Evolutionary conservation across 2,888 invertebrate genomes (phyloP).

Genomic region (Coleophora deauratella): DNA sequence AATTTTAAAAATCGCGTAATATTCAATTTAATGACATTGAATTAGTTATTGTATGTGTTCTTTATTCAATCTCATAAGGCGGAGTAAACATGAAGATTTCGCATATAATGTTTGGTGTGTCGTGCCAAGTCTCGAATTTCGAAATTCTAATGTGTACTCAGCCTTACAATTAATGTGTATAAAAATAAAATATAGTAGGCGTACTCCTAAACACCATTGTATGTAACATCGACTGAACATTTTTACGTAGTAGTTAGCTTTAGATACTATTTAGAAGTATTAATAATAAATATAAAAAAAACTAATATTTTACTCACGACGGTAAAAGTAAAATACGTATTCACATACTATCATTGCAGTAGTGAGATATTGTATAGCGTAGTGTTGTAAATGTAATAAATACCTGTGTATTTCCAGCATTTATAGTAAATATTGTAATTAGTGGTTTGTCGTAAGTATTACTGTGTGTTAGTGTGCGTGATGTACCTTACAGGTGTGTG

Average conservation of each 20-base stretch:
- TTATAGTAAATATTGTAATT: constrained; percentile 50
- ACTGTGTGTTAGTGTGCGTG: constrained; percentile 59
- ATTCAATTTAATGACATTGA: constrained; percentile 27
- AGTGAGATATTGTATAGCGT: constrained; percentile 51
- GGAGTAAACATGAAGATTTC: constrained; percentile 29
- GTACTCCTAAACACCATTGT: constrained; percentile 64
- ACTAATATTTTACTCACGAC: constrained; percentile 34
- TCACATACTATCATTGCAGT: constrained; percentile 40
- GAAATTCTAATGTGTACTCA: constrained; percentile 23
- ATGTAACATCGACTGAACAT: constrained; percentile 73
- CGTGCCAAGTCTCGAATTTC: constrained; percentile 28
- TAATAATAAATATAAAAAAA: constrained; percentile 21
- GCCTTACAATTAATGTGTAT: constrained; percentile 15
- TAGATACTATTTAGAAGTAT: constrained; percentile 39
- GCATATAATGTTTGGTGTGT: constrained; percentile 30
- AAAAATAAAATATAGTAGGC: constrained; percentile 26
- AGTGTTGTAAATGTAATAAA: constrained; percentile 44
- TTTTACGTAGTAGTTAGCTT: constrained; percentile 44
- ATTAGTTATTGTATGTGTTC: constrained; percentile 34
- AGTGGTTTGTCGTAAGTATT: constrained; percentile 39
- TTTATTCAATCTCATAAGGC: constrained; percentile 28
- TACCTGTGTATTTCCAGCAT: constrained; percentile 61
- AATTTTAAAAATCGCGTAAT: constrained; percentile 22
- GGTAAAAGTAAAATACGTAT: constrained; percentile 28
- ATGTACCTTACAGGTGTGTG: constrained; percentile 30